These are phyloP conservation scores for Oncopeltus fasciatus DNA, from an alignment of 1,140 invertebrate genomes.

Conservation along the genomic window DNA sequence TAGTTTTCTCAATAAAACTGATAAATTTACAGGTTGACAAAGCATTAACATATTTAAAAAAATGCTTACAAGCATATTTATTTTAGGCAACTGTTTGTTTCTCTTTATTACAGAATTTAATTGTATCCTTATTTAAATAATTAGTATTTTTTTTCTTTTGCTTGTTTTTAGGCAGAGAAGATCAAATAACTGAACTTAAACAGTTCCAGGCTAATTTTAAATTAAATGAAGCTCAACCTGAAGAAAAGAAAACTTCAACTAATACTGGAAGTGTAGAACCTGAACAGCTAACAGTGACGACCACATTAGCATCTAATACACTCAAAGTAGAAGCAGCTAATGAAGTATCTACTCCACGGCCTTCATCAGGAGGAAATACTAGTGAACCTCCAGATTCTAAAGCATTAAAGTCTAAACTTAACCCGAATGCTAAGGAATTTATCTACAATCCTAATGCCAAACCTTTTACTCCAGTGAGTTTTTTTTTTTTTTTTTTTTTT, in stretches of 20 bases:
- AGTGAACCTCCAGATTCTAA: neutral
- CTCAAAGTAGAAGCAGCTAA: neutral
- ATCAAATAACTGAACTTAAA: conserved; percentile 38
- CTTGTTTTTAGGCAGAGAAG: conserved; percentile 32
- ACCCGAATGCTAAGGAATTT: conserved; percentile 81
- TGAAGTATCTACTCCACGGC: conserved; percentile 14
- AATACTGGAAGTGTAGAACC: neutral
- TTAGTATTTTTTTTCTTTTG: no score
- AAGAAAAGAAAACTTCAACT: conserved; percentile 24
- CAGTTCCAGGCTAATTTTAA: conserved; percentile 44
- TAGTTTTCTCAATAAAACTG: no score
- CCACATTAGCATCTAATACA: conserved; percentile 15
- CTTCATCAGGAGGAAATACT: neutral
- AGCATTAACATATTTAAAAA: no score
- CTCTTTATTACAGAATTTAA: no score
- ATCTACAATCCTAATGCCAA: conserved; percentile 67
- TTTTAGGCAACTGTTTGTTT: no score
- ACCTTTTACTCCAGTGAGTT: conserved; percentile 65
- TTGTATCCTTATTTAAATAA: no score
- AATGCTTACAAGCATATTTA: no score
- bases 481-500: neutral
- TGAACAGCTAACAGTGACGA: neutral
- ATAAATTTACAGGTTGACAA: no score
- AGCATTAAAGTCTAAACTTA: conserved; percentile 52
- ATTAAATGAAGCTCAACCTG: conserved; percentile 31